Evolutionary conservation across 2,113 vertebrate species (phyloP), one percentile per base, ranked within the genome.

Genomic region (Actenoides lindsayi): DNA sequence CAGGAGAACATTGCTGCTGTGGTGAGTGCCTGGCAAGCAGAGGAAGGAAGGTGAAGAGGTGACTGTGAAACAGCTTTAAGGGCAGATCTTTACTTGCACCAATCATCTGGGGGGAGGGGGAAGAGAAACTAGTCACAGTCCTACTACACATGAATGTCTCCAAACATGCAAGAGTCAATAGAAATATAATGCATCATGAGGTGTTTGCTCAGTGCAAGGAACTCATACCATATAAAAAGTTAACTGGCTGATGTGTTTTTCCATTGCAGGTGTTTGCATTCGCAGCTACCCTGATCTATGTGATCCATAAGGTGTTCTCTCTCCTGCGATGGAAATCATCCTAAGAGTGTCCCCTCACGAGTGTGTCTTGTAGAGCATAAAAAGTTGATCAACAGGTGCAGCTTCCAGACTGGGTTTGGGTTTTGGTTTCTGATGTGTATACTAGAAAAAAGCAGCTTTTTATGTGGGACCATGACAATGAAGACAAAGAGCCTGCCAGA

Each of bases 241-340:
- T 87, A 77, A 96, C 28, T 10, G 81, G 31, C 63, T 75, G 82
- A 3, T 86, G 65, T 92, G 39, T 68, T 95, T 67, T 90, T 64
- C 82, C 97, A 48, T 76, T 82, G 25, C 82, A 99, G 98, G 98
- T 99, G 10, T 98, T 99, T 95, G 98, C 98, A 17, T 98, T 96
- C 11, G 1, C 98, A 64, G 97, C 97, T 53, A 99, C 98, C 21
- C 96, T 98, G 77, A 31, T 98, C 30, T 99, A 99, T 3, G 98
- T 98, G 87, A 85, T 98, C 59, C 99, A 99, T 20, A 51, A 97
- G 44, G 94, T 98, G 70, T 98, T 94, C 96, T 99, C 98, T 0
- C 96, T 98, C 11, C 93, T 97, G 59, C 96, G 98, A 87, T 99
- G 98, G 98, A 98, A 98, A 93, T 98, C 96, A 2, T 98, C 98